A percentile compares a stretch with the other conserved stretches of the same genome.
phyloP scores from a whole-genome alignment of 2,797 vertebrate species.

The Typhlichthys subterraneus region DNA sequence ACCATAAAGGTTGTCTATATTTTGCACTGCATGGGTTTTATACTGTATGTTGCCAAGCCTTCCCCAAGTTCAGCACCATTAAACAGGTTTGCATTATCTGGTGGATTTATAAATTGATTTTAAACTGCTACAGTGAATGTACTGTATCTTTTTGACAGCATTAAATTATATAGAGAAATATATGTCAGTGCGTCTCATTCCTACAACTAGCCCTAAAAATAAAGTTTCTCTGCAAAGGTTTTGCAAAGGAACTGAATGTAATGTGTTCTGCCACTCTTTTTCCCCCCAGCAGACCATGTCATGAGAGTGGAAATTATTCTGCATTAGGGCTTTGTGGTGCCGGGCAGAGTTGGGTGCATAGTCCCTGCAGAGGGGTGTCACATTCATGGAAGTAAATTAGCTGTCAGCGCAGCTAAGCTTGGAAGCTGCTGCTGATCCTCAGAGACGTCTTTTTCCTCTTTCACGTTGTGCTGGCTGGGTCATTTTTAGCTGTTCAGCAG shows the following conservation, averaged over 20 bases:
- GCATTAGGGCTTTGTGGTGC: conserved; percentile 41
- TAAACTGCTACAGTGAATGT: conserved; percentile 7
- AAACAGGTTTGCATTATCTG: conserved; percentile 38
- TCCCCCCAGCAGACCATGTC: conserved; percentile 47
- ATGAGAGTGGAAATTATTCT: conserved; percentile 62
- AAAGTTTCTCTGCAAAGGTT: neutral
- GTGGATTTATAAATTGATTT: conserved; percentile 37
- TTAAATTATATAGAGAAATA: conserved; percentile 12
- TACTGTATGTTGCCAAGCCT: conserved; percentile 6
- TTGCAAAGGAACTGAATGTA: conserved; percentile 21
- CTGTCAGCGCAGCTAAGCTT: conserved; percentile 56
- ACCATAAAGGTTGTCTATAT: no score
- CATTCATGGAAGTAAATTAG: conserved; percentile 71
- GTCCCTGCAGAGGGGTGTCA: conserved; percentile 55
- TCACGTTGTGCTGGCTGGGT: conserved; percentile 21
- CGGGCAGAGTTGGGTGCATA: conserved; percentile 37
- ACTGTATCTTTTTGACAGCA: conserved; percentile 32
- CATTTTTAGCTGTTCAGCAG: conserved; percentile 23
- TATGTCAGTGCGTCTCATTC: conserved; percentile 13
- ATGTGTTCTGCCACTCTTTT: conserved; percentile 37
- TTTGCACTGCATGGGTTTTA: conserved; percentile 9
- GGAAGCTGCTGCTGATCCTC: conserved; percentile 49
- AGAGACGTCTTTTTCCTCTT: conserved; percentile 35
- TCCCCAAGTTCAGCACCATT: conserved; percentile 26
- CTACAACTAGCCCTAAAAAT: conserved; percentile 7